Conservation (phyloP, 2,113 vertebrate species). For the Machaerirhynchus nigripectus region DNA sequence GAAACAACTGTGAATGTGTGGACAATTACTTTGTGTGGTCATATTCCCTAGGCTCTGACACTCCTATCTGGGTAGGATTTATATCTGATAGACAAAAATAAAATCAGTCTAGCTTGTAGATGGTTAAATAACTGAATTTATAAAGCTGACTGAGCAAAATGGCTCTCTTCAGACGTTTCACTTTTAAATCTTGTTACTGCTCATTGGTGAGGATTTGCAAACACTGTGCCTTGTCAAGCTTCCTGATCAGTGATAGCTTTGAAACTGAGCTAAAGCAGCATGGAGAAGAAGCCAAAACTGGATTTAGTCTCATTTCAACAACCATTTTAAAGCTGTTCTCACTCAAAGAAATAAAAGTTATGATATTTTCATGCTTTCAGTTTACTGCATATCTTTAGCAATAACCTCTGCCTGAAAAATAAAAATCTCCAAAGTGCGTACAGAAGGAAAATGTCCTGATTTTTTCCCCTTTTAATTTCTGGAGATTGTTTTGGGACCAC, state of each 20-base stretch:
- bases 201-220: slow-evolving; percentile 65
- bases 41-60: background rate
- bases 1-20: background rate
- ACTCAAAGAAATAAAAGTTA: slow-evolving; percentile 32
- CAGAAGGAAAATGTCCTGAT: background rate
- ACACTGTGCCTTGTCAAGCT: slow-evolving; percentile 58
- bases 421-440: background rate
- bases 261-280: slow-evolving; percentile 55
- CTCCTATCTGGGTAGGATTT: background rate
- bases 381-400: background rate
- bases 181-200: slow-evolving; percentile 63
- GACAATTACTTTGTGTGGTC: slow-evolving; percentile 4
- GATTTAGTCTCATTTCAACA: slow-evolving; percentile 51
- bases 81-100: background rate
- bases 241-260: slow-evolving; percentile 61
- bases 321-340: slow-evolving; percentile 43
- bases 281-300: slow-evolving; percentile 43
- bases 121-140: slow-evolving; percentile 36
- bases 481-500: background rate
- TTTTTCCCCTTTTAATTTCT: background rate
- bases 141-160: slow-evolving; percentile 39
- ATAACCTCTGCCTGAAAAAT: slow-evolving; percentile 4
- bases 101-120: slow-evolving; percentile 21
- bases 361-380: slow-evolving; percentile 6
- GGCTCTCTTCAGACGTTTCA: slow-evolving; percentile 31